Conservation (phyloP, 2,113 vertebrate genomes). For the Trinectes maculatus region DNA sequence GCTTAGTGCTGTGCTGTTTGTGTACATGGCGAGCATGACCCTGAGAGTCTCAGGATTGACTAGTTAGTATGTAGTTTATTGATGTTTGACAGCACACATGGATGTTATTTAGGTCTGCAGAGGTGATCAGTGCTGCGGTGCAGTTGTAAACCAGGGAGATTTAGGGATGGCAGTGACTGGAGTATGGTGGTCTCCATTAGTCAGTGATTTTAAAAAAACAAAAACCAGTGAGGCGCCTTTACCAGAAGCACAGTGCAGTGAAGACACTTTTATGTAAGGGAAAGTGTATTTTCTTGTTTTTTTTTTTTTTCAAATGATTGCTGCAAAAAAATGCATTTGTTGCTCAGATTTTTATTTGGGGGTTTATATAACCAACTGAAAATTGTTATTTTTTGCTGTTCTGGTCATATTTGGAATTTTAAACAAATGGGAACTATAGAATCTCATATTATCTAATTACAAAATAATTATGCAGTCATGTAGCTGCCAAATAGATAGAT, state of each 20-base stretch:
- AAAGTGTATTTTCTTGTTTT: too few relatives aligned
- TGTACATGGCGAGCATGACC: neutral
- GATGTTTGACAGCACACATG: slow-evolving; percentile 10
- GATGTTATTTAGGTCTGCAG: slow-evolving; percentile 3
- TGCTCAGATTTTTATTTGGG: neutral
- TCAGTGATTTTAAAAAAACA: slow-evolving; percentile 9
- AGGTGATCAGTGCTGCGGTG: slow-evolving; percentile 6
- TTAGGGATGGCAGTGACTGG: slow-evolving; percentile 2
- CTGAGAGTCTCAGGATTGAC: slow-evolving; percentile 17
- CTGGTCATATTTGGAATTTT: too few relatives aligned
- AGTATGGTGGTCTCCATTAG: slow-evolving; percentile 23
- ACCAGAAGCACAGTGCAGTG: neutral
- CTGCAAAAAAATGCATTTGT: neutral
- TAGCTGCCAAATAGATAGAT: too few relatives aligned
- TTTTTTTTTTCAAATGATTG: neutral
- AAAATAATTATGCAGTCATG: too few relatives aligned
- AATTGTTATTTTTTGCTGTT: too few relatives aligned
- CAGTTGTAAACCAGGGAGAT: slow-evolving; percentile 29
- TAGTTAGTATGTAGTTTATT: neutral
- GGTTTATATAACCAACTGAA: neutral
- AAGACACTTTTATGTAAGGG: neutral
- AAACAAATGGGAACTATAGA: too few relatives aligned
- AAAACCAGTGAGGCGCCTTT: neutral
- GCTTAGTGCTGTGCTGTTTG: slow-evolving; percentile 14
- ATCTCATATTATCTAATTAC: too few relatives aligned